Evolutionary conservation across 1,140 invertebrate genomes (phyloP), one percentile per base, ranked within the genome.

Genomic region (Hyles vespertilio): DNA sequence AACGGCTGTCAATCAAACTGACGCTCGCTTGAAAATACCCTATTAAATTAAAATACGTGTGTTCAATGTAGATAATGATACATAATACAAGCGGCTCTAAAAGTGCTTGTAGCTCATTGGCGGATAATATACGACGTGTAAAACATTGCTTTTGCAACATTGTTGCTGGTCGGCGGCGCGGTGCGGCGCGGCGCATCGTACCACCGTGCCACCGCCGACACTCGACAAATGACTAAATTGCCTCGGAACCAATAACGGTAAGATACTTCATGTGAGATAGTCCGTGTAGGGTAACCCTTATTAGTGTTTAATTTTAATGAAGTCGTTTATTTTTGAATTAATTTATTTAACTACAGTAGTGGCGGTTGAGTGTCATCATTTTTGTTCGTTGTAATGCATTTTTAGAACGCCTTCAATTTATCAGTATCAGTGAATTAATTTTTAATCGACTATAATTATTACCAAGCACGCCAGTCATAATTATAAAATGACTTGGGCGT

Each of bases 181-280:
- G 56, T 6, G 11, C 47, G 44, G n/a, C 32, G 47, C 36, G 40
- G 49, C 22, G 56, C 59, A 12, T 10, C 22, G 22, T 22, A 22
- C 22, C 36, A 40, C n/a, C 63, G 36, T 58, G 63, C 65, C 62
- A 62, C 64, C 56, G 48, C 70, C 65, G 80, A 81, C 78, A 72
- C 66, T 63, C 69, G 73, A 82, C 76, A 75, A 80, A 82, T 79
- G 74, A 79, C 77, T 77, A 79, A 82, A 82, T 82, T 77, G 71
- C 77, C 54, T 69, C 64, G 58, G 53, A 45, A 71, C 67, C 63
- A 66, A 69, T 72, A 77, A 66, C 74, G 65, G 70, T 66, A 67
- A 65, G 51, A 68, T 65, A 61, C 63, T 70, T 69, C 63, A 73
- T 64, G 60, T 61, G 63, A 61, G 59, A 67, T 67, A 67, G 55